These are phyloP conservation scores for Pseudomyrmex dendroicus DNA, from an alignment of 1,140 invertebrate genomes.

Conservation along the genomic window DNA sequence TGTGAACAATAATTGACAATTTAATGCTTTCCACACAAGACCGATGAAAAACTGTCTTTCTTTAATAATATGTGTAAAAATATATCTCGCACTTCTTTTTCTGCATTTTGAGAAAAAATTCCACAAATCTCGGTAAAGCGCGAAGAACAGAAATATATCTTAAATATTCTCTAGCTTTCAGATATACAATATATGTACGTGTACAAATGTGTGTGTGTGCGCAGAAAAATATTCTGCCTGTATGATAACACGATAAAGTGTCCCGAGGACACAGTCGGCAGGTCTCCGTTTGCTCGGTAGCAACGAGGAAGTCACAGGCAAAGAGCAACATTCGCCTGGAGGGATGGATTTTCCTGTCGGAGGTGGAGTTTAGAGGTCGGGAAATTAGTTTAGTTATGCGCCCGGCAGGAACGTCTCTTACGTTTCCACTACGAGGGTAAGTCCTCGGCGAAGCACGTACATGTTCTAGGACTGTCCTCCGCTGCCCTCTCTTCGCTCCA, in stretches of 20 bases:
- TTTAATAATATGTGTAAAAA: background rate
- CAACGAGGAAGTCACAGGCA: conserved; percentile 63
- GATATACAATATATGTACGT: background rate
- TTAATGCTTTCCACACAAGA: background rate
- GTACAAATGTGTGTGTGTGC: background rate
- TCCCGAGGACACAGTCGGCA: conserved; percentile 24
- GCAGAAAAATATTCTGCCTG: conserved; percentile 19
- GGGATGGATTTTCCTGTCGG: conserved; percentile 72
- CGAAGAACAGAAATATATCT: background rate
- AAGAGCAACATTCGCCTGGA: conserved; percentile 76
- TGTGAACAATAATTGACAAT: background rate
- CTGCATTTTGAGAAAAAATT: background rate
- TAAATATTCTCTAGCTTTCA: background rate
- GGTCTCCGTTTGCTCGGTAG: conserved; percentile 25
- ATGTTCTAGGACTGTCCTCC: conserved; percentile 59
- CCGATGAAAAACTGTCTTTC: background rate
- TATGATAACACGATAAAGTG: conserved; percentile 51
- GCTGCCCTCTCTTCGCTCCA: conserved; percentile 4
- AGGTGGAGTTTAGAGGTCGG: conserved; percentile 76
- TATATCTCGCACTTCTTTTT: background rate
- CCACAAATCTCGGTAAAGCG: no score
- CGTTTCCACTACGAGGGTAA: conserved; percentile 70
- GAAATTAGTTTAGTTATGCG: conserved; percentile 83
- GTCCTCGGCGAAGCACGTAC: conserved; percentile 75
- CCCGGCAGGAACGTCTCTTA: conserved; percentile 76